These are phyloP conservation scores for Gortyna flavago DNA, from an alignment of 2,888 invertebrate genomes.

Conservation along the genomic window DNA sequence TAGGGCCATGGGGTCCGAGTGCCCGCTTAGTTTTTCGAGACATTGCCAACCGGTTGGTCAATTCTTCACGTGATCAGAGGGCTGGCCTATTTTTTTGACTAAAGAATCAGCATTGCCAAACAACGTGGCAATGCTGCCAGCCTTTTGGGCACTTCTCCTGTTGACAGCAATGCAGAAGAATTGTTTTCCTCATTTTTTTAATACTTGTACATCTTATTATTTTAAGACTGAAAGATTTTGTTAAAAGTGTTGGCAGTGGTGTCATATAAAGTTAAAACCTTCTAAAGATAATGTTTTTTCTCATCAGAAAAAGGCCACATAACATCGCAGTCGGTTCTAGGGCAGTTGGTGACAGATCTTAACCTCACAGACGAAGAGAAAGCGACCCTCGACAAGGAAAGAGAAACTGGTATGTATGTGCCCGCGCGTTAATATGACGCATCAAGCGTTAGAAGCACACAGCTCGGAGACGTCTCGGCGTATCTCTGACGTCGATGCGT, in stretches of 20 bases:
- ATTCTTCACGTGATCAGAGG: neutral
- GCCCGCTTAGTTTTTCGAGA: neutral
- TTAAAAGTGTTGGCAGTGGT: neutral
- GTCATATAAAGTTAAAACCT: neutral
- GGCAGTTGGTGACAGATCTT: constrained; percentile 91
- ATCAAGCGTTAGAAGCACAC: neutral
- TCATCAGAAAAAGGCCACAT: constrained; percentile 90
- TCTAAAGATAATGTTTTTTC: constrained; percentile 20
- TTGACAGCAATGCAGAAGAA: too few relatives aligned
- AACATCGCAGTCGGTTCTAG: constrained; percentile 89
- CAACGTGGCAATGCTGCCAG: too few relatives aligned
- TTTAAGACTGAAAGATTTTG: too few relatives aligned
- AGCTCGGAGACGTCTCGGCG: neutral
- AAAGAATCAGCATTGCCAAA: too few relatives aligned
- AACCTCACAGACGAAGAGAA: constrained; percentile 91
- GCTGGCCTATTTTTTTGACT: neutral
- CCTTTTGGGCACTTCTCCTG: too few relatives aligned
- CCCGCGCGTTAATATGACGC: neutral
- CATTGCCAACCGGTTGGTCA: neutral
- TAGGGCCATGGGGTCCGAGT: too few relatives aligned
- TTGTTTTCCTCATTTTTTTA: too few relatives aligned
- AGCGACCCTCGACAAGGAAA: constrained; percentile 85
- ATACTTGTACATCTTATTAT: too few relatives aligned
- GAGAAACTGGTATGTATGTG: constrained; percentile 83
- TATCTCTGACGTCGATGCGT: too few relatives aligned